Evolutionary conservation across 2,888 invertebrate species (phyloP).

Genomic region (Nudaria mundana): DNA sequence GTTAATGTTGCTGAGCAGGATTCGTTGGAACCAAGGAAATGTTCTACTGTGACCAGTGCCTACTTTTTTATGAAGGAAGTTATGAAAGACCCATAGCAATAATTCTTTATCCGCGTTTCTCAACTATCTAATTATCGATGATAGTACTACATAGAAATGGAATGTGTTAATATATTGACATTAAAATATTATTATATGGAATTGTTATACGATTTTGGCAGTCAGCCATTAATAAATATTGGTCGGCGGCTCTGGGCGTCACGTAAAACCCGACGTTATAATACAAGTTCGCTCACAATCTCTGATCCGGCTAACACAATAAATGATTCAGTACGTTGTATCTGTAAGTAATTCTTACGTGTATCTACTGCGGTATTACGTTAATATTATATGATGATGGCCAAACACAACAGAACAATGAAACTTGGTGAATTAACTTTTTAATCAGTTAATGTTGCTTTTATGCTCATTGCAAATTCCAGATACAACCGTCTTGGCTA

Average conservation of each 20-base stretch:
- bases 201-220: conserved; percentile 53
- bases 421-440: conserved; percentile 10
- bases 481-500: neutral
- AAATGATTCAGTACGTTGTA: conserved; percentile 11
- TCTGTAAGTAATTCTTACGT: conserved; percentile 7
- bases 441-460: conserved; percentile 6
- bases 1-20: too few species aligned
- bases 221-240: conserved; percentile 57
- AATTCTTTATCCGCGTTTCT: too few species aligned
- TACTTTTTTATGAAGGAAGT: too few species aligned
- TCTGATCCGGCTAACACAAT: conserved; percentile 12
- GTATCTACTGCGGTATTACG: conserved; percentile 1
- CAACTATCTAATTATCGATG: too few species aligned
- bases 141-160: too few species aligned
- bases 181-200: conserved; percentile 48
- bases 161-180: conserved; percentile 41
- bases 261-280: conserved; percentile 12
- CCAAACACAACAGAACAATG: conserved; percentile 8
- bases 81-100: too few species aligned
- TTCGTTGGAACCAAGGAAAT: too few species aligned
- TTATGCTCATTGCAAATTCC: conserved; percentile 6
- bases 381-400: conserved; percentile 13
- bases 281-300: conserved; percentile 9
- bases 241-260: conserved; percentile 10
- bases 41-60: too few species aligned